phyloP scores from a whole-genome alignment of 2,888 invertebrate species.

The Gibbula magus region DNA sequence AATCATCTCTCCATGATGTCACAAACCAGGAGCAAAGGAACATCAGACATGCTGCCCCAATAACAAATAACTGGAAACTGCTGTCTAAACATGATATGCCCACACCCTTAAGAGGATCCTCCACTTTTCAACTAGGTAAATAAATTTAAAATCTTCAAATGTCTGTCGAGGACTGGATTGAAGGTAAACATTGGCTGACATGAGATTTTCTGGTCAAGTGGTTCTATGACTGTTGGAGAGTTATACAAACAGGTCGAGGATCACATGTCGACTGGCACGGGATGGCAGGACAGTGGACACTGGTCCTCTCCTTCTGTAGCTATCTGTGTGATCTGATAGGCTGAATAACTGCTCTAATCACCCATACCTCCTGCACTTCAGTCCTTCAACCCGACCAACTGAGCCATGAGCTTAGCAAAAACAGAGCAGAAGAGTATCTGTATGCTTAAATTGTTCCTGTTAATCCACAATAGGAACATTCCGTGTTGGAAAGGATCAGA shows the following conservation, averaged over 20 bases:
- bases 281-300: neutral
- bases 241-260: neutral
- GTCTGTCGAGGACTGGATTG: neutral
- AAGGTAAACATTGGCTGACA: neutral
- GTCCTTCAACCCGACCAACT: neutral
- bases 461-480: neutral
- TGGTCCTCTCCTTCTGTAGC: neutral
- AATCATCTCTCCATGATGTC: no score
- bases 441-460: neutral
- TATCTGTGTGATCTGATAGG: slow-evolving; percentile 2
- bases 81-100: neutral
- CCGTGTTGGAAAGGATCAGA: neutral
- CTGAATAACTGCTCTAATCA: neutral
- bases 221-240: neutral
- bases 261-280: neutral
- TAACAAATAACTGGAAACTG: no score
- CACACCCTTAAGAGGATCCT: neutral
- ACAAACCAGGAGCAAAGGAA: no score
- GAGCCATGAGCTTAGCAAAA: neutral
- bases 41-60: no score
- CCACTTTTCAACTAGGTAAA: neutral
- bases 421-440: neutral
- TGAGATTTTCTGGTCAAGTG: neutral
- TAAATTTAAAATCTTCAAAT: neutral
- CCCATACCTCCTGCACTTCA: neutral